Conservation (phyloP, 2,113 vertebrate genomes). For the Anhinga rufa region DNA sequence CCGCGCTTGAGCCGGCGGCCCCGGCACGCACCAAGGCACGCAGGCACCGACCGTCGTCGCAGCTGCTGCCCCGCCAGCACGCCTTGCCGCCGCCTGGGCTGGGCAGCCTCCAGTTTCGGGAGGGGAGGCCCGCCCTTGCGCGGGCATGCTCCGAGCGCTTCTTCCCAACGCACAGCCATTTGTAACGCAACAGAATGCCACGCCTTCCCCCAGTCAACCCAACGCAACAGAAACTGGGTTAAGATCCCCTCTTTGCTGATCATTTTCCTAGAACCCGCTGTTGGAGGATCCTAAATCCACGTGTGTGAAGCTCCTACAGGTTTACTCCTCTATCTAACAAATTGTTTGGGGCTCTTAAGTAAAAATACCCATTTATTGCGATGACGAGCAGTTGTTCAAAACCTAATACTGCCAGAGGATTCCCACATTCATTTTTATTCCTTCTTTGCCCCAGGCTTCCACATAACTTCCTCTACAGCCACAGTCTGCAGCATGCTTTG, state of each 20-base stretch:
- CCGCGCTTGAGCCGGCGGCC: neutral
- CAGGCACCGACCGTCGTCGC: neutral
- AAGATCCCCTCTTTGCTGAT: neutral
- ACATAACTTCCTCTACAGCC: neutral
- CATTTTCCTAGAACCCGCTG: neutral
- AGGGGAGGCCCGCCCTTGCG: neutral
- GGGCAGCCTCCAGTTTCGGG: neutral
- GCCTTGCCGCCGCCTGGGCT: no score
- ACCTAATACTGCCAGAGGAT: neutral
- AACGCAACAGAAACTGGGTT: neutral
- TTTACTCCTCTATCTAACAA: neutral
- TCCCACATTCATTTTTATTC: neutral
- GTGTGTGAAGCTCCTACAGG: neutral
- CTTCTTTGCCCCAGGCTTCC: neutral
- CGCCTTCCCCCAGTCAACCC: no score
- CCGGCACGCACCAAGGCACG: neutral
- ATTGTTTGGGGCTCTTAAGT: neutral
- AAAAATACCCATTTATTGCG: neutral
- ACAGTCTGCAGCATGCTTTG: neutral
- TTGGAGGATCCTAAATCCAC: neutral
- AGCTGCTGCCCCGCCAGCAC: neutral
- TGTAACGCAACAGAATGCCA: neutral
- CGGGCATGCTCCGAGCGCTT: neutral
- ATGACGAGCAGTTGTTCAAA: neutral
- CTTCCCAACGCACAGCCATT: neutral